Conservation (phyloP, 2,113 vertebrate species). For the Engraulis encrasicolus region DNA sequence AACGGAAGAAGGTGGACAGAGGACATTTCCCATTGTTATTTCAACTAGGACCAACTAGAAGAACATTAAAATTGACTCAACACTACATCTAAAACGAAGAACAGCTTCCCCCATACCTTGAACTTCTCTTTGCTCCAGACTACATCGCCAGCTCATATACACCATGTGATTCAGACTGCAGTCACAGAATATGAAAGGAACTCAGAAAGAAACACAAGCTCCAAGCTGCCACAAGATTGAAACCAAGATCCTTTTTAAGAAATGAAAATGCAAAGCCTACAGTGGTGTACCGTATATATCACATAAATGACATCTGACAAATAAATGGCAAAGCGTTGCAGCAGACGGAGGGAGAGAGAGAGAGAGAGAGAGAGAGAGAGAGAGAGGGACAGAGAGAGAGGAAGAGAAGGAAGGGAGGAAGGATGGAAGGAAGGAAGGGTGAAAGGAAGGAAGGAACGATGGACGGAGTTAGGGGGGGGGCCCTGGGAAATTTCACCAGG, state of each 20-base stretch:
- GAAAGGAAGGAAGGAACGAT: no score
- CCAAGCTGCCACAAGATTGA: conserved; percentile 70
- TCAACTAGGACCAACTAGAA: no score
- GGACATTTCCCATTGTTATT: no score
- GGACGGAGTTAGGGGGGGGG: no score
- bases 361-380: no score
- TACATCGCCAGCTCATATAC: not conserved
- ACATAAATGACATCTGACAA: conserved; percentile 61
- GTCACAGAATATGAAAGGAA: conserved; percentile 59
- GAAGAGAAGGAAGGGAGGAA: no score
- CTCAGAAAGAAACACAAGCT: conserved; percentile 57
- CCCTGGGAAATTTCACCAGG: conserved; percentile 58
- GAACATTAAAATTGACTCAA: no score
- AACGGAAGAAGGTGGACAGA: no score
- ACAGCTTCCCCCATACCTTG: not conserved
- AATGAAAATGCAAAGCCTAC: conserved; percentile 65
- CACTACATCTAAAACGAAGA: not conserved
- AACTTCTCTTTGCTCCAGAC: not conserved
- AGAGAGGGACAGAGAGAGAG: no score
- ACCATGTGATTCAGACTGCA: conserved; percentile 28
- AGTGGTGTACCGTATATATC: conserved; percentile 58
- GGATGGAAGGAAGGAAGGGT: no score
- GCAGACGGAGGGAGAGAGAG: conserved; percentile 50
- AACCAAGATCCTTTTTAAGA: conserved; percentile 72
- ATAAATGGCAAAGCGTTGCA: conserved; percentile 64